Percentiles rank a stretch among this genome's conserved stretches.
These are phyloP conservation scores for Crioceris asparagi DNA, from an alignment of 2,888 invertebrate genomes.

Conservation along the genomic window DNA sequence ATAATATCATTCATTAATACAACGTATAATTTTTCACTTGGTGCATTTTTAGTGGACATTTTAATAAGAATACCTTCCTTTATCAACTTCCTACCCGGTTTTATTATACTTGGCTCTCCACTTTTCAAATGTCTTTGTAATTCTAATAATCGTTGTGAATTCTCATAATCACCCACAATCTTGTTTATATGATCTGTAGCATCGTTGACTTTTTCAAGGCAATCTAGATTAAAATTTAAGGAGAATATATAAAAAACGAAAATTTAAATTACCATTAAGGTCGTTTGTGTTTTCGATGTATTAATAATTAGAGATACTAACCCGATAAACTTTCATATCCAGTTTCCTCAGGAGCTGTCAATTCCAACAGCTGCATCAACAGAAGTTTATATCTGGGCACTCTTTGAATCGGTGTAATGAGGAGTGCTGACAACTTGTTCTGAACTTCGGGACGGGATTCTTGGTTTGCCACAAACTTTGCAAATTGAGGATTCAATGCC, in stretches of 20 bases:
- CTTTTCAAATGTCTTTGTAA: constrained; percentile 53
- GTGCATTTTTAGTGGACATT: constrained; percentile 28
- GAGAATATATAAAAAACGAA: neutral
- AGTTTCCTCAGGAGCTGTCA: constrained; percentile 21
- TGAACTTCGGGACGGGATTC: constrained; percentile 61
- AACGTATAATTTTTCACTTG: constrained; percentile 49
- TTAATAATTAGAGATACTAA: constrained; percentile 6
- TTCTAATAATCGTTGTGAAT: constrained; percentile 54
- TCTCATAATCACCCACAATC: constrained; percentile 63
- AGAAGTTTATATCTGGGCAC: constrained; percentile 66
- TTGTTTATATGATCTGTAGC: constrained; percentile 62
- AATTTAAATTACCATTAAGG: constrained; percentile 1
- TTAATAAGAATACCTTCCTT: constrained; percentile 51
- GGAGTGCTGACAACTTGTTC: constrained; percentile 56
- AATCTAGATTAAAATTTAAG: constrained; percentile 43
- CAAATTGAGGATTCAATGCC: constrained; percentile 42
- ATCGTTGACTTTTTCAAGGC: constrained; percentile 53
- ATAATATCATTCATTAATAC: constrained; percentile 63
- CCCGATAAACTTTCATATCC: constrained; percentile 21
- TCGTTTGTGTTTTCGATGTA: neutral
- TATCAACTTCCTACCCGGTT: constrained; percentile 56
- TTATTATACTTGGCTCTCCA: constrained; percentile 53
- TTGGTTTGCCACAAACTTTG: constrained; percentile 48
- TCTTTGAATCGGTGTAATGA: constrained; percentile 70
- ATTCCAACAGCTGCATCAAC: constrained; percentile 51